Evolutionary conservation across 2,888 invertebrate genomes (phyloP), one percentile per base, ranked within the genome.

Genomic region (Calameuta pallipes): DNA sequence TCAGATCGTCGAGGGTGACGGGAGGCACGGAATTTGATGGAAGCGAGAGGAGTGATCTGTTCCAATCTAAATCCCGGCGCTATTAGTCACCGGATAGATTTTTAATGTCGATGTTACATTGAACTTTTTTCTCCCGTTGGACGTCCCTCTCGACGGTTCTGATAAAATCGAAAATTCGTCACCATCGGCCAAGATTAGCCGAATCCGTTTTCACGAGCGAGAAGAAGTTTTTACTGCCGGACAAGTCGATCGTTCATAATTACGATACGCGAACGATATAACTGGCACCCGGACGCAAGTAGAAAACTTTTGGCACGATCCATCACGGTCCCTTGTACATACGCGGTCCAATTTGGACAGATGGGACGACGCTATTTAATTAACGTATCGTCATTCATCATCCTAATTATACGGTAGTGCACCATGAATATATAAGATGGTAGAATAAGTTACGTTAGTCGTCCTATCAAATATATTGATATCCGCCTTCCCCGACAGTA

Each of bases 281-380:
- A 74, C 69, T 70, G 69, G 73, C 70, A 70, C 71, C 12, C 76
- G 77, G 33, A 31, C 76, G 80, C 34, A 31, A 34, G 31, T 71
- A 71, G 80, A 84, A 85, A 85, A 83, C 82, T 85, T 81, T 79
- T 41, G 73, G 74, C 76, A 73, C 79, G 81, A 85, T 85, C 80
- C 81, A 85, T 85, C 85, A 85, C 77, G 80, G 75, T 79, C 83
- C 13, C 71, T 6, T 6, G 71, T 71, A 71, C 36, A 36, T 36
- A 4, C 33, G 13, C 31, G 33, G 71, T 33, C 71, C 34, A 71
- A 71, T 34, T 31, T 34, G 71, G 71, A 71, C 71, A 71, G 34
- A 31, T 71, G 31, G 34, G 71, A 34, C 71, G 71, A 34, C 23
- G 71, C 71, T 71, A 71, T 71, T 71, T 71, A 71, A 71, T 71